These are phyloP conservation scores for Saxicola maurus DNA, from an alignment of 2,797 vertebrate species.

Conservation along the genomic window DNA sequence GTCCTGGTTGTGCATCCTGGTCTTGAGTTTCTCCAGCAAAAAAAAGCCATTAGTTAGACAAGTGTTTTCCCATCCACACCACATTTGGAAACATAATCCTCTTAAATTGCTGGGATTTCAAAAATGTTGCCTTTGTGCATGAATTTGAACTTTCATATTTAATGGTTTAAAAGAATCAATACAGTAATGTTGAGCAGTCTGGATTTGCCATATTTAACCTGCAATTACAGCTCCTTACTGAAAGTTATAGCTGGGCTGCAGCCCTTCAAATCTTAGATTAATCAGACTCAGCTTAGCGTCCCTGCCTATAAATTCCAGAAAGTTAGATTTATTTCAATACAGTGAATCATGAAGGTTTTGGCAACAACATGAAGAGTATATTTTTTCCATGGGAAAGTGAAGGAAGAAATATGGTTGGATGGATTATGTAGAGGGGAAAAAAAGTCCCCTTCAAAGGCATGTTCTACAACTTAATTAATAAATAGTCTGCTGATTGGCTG, in stretches of 20 bases:
- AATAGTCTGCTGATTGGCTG: conserved; percentile 12
- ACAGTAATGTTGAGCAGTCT: conserved; percentile 15
- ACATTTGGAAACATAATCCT: not conserved
- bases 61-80: not conserved
- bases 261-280: conserved; percentile 44
- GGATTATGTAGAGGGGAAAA: not conserved
- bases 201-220: conserved; percentile 36
- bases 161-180: conserved; percentile 45
- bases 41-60: not conserved
- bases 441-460: not conserved
- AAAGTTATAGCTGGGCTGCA: conserved; percentile 41
- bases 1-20: not conserved
- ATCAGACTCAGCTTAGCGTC: conserved; percentile 8
- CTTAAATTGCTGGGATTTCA: conserved; percentile 17
- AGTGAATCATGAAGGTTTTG: conserved; percentile 17
- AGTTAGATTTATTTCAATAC: conserved; percentile 15
- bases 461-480: conserved; percentile 31
- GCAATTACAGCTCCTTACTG: conserved; percentile 45
- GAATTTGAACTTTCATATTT: conserved; percentile 46
- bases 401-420: conserved; percentile 7
- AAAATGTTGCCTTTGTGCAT: not conserved
- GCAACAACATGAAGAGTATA: not conserved
- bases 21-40: not conserved
- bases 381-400: not conserved
- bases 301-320: conserved; percentile 27